Base-by-base conservation (phyloP, 2,888 invertebrate genomes). In the Leptopilina drosophilae region DNA sequence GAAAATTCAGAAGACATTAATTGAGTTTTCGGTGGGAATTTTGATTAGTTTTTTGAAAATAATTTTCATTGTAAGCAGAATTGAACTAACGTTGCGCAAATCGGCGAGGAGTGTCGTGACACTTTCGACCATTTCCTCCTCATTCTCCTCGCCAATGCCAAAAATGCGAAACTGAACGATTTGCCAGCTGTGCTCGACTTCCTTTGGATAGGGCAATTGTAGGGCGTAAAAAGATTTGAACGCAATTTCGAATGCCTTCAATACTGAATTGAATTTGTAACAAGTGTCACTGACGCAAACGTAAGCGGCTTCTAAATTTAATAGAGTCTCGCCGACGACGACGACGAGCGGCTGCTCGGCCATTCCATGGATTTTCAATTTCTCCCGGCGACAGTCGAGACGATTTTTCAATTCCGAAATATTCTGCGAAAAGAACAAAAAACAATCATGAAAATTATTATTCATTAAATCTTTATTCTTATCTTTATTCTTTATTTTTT, bases 51-150 rank as follows among this genome's bases (percentile, higher is more conserved):
- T n/a, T n/a, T n/a, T n/a, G n/a, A n/a, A n/a, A n/a, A n/a, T 26
- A 26, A 2, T 26, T 26, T 1, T 26, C 1, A 3, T 1, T 26
- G 26, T 5, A 42, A 42, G 6, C 6, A 42, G 42, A 42, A 42
- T 42, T 8, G 8, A 20, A 15, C 62, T 15, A 20, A 62, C 62
- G 15, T 62, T 62, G 9, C 62, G 62, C 9, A 62, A 62, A 62
- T 62, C 62, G 15, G 62, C 62, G 20, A 62, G 20, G 3, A 62
- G 20, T 20, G 62, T 62, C 3, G 62, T 62, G 20, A 62, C 62
- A 20, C 62, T 62, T 62, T 62, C 62, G 20, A 15, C 15, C 62
- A 62, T 62, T 62, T 62, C 62, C 15, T 62, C 62, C 62, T 64
- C 64, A 6, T 64, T 26, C 40, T 64, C 26, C 33, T 64, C 64